Evolutionary conservation across 2,888 invertebrate genomes (phyloP).

Genomic region (Drosophila infuscata): DNA sequence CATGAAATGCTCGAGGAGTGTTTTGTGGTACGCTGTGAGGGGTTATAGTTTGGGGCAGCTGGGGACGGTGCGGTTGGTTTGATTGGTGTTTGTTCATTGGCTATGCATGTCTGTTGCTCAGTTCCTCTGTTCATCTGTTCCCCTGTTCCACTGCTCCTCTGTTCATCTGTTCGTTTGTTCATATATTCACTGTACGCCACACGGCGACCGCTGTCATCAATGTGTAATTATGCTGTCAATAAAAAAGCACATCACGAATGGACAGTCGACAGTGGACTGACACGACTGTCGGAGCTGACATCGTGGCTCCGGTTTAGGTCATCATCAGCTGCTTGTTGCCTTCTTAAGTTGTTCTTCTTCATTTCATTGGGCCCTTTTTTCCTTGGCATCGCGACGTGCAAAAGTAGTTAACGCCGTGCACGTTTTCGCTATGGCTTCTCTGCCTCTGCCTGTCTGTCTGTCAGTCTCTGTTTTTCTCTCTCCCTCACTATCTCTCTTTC

Average conservation of each 20-base stretch:
- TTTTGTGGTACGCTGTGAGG: background rate
- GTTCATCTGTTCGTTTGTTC: slow-evolving; percentile 40
- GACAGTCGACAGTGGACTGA: slow-evolving; percentile 25
- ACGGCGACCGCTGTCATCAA: slow-evolving; percentile 50
- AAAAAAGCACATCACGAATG: slow-evolving; percentile 54
- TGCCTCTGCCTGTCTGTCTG: slow-evolving; percentile 9
- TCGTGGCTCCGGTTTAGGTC: slow-evolving; percentile 35
- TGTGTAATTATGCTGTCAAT: slow-evolving; percentile 80
- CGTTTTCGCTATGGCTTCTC: slow-evolving; percentile 33
- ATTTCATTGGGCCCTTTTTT: background rate
- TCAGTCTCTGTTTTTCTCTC: slow-evolving; percentile 18
- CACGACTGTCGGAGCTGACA: slow-evolving; percentile 8
- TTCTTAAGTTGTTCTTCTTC: slow-evolving; percentile 19
- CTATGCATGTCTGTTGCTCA: slow-evolving; percentile 37
- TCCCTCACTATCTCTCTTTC: slow-evolving; percentile 4
- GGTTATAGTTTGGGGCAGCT: background rate
- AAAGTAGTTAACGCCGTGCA: slow-evolving; percentile 68
- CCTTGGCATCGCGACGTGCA: slow-evolving; percentile 55
- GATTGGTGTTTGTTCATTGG: slow-evolving; percentile 5
- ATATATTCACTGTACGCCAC: background rate
- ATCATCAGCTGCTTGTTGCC: slow-evolving; percentile 64
- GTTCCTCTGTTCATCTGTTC: slow-evolving; percentile 38
- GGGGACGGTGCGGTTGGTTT: no score
- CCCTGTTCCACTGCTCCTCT: slow-evolving; percentile 31
- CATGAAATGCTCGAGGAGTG: background rate